Conservation (phyloP, 2,888 invertebrate genomes). For the Coremacera marginata region DNA sequence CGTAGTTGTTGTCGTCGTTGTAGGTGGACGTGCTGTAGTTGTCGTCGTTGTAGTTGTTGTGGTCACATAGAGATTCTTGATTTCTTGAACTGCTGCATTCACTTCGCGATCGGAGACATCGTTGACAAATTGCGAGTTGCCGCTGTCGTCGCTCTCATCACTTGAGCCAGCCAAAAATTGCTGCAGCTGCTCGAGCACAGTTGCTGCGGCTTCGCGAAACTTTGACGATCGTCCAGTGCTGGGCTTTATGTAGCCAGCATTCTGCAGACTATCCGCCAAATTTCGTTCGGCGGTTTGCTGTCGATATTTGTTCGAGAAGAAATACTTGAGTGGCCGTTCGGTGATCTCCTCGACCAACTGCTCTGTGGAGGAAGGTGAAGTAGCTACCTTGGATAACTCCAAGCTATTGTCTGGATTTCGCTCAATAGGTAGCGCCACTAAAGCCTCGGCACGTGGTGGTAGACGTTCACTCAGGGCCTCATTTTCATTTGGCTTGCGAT, state of each 20-base stretch:
- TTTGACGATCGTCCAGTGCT: constrained; percentile 48
- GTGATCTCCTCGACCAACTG: constrained; percentile 56
- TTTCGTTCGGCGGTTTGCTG: constrained; percentile 61
- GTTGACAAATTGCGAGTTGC: constrained; percentile 59
- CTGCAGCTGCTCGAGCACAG: constrained; percentile 61
- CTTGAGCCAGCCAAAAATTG: constrained; percentile 58
- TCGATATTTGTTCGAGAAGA: constrained; percentile 65
- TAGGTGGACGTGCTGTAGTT: constrained; percentile 54
- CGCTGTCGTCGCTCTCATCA: constrained; percentile 58
- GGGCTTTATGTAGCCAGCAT: constrained; percentile 63
- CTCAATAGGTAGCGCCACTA: constrained; percentile 54
- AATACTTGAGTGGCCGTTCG: constrained; percentile 61
- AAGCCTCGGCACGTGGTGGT: constrained; percentile 63
- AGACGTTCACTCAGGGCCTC: constrained; percentile 50
- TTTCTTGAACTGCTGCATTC: constrained; percentile 60
- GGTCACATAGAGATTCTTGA: constrained; percentile 59
- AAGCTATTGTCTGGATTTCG: constrained; percentile 58
- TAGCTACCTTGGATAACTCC: constrained; percentile 46
- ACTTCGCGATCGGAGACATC: constrained; percentile 58
- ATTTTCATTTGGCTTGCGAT: constrained; percentile 54
- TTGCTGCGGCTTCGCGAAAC: constrained; percentile 51
- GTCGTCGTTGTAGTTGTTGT: constrained; percentile 60
- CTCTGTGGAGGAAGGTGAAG: constrained; percentile 50
- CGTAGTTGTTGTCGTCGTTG: constrained; percentile 46
- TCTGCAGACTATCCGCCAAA: constrained; percentile 63